Evolutionary conservation across 1,140 invertebrate genomes (phyloP).

Genomic region (Drosophila lacteicornis): DNA sequence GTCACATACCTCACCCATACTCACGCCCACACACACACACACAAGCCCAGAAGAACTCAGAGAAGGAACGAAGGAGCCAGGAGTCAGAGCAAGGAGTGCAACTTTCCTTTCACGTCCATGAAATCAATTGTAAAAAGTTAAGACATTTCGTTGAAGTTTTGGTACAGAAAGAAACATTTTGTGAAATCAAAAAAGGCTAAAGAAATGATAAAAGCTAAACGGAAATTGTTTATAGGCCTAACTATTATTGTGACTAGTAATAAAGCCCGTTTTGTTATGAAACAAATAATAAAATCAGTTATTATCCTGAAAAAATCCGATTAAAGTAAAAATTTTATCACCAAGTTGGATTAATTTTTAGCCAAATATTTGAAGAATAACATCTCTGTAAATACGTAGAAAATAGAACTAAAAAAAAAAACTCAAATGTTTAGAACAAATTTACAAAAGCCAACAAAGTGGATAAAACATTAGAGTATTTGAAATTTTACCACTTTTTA

Average conservation of each 20-base stretch:
- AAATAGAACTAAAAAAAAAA: slow-evolving; percentile 16
- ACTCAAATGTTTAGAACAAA: slow-evolving; percentile 27
- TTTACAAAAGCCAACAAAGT: slow-evolving; percentile 12
- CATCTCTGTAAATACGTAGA: slow-evolving; percentile 65
- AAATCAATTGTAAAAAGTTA: slow-evolving; percentile 72
- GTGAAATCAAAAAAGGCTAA: slow-evolving; percentile 34
- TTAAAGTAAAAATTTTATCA: slow-evolving; percentile 33
- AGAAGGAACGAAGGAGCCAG: slow-evolving; percentile 45
- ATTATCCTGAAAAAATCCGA: slow-evolving; percentile 12
- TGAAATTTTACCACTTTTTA: slow-evolving; percentile 1
- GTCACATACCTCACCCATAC: slow-evolving; percentile 24
- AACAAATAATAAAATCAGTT: slow-evolving; percentile 27
- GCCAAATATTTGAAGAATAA: slow-evolving; percentile 56
- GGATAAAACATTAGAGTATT: not conserved
- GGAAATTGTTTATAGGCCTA: slow-evolving; percentile 39
- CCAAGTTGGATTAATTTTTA: slow-evolving; percentile 55
- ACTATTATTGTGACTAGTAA: slow-evolving; percentile 52
- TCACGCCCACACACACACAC: slow-evolving; percentile 25
- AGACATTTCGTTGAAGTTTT: slow-evolving; percentile 62
- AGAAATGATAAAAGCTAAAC: slow-evolving; percentile 24
- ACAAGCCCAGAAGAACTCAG: slow-evolving; percentile 39
- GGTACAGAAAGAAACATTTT: slow-evolving; percentile 48
- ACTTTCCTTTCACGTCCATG: slow-evolving; percentile 64
- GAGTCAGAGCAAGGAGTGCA: slow-evolving; percentile 36
- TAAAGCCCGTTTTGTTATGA: slow-evolving; percentile 51